A percentile compares a stretch with the other conserved stretches of the same genome.
Evolutionary conservation across 92 coral and sea anemone genomes (phyloP).

Genomic region (Bergia puertoricense): DNA sequence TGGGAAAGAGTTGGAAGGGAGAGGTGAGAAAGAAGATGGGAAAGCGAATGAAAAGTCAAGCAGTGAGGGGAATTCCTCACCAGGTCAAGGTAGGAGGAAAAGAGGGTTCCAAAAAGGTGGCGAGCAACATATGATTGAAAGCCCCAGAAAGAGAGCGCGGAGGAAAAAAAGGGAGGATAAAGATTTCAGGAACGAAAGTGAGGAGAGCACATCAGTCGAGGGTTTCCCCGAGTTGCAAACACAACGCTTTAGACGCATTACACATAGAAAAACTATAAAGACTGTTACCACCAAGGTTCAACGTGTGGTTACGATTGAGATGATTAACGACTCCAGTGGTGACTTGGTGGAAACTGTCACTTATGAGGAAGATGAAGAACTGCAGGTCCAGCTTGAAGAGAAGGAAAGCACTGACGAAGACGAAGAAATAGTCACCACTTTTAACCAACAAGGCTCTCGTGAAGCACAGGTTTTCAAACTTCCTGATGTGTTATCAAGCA

Average conservation of each 20-base stretch:
- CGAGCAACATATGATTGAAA: background rate
- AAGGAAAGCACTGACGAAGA: conserved; percentile 45
- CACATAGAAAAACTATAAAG: conserved; percentile 53
- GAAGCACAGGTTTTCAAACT: background rate
- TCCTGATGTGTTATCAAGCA: background rate
- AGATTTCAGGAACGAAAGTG: background rate
- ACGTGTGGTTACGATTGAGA: conserved; percentile 55
- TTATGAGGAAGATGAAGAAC: conserved; percentile 59
- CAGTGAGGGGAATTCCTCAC: background rate
- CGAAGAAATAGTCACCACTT: conserved; percentile 33
- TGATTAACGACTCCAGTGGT: conserved; percentile 50
- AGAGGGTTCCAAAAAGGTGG: background rate
- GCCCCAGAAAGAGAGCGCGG: conserved; percentile 14
- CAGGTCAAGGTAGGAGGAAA: conserved; percentile 15
- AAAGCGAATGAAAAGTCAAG: too few relatives aligned
- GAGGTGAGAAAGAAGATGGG: too few relatives aligned
- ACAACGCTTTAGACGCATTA: conserved; percentile 53
- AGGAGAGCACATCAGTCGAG: conserved; percentile 4
- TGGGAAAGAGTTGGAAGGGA: background rate
- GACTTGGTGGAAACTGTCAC: conserved; percentile 49
- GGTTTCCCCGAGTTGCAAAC: conserved; percentile 33
- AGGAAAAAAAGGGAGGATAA: background rate
- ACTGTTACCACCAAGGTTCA: conserved; percentile 66
- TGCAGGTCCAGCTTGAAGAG: conserved; percentile 46
- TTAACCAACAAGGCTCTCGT: background rate